Conservation (phyloP, 2,797 vertebrate genomes). For the Setipinna tenuifilis region DNA sequence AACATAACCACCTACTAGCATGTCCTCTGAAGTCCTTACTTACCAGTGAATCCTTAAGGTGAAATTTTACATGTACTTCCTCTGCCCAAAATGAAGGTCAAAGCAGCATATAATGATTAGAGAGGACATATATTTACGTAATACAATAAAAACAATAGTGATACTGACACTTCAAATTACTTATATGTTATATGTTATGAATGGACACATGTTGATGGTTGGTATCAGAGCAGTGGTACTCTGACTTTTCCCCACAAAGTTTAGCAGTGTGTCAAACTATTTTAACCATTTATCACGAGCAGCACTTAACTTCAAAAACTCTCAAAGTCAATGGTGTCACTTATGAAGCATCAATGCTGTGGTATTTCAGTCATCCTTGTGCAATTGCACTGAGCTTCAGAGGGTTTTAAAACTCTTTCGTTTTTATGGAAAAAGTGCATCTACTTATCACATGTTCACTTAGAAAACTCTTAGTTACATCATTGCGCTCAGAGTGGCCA, state of each 20-base stretch:
- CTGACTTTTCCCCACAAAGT: background rate
- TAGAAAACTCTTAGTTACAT: background rate
- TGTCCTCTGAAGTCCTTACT: background rate
- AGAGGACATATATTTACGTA: background rate
- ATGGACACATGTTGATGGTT: background rate
- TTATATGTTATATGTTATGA: too few relatives aligned
- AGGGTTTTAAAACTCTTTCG: background rate
- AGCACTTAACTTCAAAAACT: background rate
- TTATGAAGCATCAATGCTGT: background rate
- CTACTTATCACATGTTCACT: background rate
- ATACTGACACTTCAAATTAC: background rate
- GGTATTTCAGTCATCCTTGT: background rate
- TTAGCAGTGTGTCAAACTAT: background rate
- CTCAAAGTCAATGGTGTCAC: too few relatives aligned
- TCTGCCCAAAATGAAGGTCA: background rate
- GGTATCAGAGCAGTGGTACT: background rate
- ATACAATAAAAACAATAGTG: background rate
- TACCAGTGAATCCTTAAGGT: background rate
- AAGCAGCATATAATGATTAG: background rate
- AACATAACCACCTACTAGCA: background rate
- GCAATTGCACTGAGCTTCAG: background rate
- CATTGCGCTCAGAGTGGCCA: background rate
- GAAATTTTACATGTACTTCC: background rate
- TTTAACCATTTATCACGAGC: background rate
- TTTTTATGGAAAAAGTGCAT: background rate